Evolutionary conservation across 2,113 vertebrate genomes (phyloP), one percentile per base, ranked within the genome.

Genomic region (Bufo gargarizans): DNA sequence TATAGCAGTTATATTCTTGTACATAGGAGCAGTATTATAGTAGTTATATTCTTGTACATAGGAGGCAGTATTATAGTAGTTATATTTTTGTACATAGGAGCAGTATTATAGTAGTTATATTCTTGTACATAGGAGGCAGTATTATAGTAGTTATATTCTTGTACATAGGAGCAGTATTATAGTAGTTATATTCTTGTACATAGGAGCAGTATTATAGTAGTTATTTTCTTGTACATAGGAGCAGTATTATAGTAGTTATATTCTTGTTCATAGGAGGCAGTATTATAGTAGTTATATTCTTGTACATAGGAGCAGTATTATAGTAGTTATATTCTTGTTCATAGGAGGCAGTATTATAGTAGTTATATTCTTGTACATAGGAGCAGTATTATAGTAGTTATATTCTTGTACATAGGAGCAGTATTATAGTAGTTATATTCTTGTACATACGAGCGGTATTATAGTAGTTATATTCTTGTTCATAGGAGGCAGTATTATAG

Each of bases 191-290:
- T 74, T 74, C 71, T 47, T 74, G 71, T 47, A 74, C 13, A 74
- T 74, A 74, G 71, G 71, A 43, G 71, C 43, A 74, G 71, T 74
- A 74, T 74, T 47, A 74, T 74, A 74, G 33, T 74, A 74, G 71
- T 74, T 74, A 74, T 74, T 47, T 74, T 74, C 71, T 16, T 74
- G 71, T 74, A 74, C 13, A 74, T 74, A 17, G 71, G 14, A 4
- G 22, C 9, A 12, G 22, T 71, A 33, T 71, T 71, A 71, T 71
- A 33, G 67, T 33, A 71, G 67, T 71, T 71, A 71, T 33, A 71
- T 71, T 71, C 22, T 33, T 33, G 67, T 33, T 43, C 4, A 71
- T 71, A 33, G 59, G 59, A 6, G 59, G 59, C 59, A 19, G 59
- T 61, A 61, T 61, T 61, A 61, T 61, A 61, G 53, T 53, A 3